phyloP scores from a whole-genome alignment of 2,797 vertebrate genomes.

The Bradypodion pumilum region DNA sequence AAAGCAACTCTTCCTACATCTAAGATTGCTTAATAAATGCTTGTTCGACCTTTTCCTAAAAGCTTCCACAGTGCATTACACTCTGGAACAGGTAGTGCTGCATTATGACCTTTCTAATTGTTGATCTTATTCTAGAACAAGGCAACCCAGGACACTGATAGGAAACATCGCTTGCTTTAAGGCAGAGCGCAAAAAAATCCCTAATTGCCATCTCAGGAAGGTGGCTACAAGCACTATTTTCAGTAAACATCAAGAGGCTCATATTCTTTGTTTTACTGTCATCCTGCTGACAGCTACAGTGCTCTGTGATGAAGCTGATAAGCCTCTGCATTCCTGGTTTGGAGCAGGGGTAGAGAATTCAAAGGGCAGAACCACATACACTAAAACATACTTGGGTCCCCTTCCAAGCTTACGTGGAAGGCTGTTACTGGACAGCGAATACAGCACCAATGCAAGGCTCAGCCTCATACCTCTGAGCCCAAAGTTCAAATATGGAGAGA shows the following conservation, averaged over 20 bases:
- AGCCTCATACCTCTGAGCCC: no score
- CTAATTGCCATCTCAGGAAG: not conserved
- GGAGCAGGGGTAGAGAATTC: not conserved
- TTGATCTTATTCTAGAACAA: not conserved
- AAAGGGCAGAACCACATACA: not conserved
- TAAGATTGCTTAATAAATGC: not conserved
- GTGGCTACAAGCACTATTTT: not conserved
- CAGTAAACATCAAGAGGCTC: not conserved
- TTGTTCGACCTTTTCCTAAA: not conserved
- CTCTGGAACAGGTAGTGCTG: not conserved
- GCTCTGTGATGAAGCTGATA: not conserved
- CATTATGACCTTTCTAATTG: not conserved
- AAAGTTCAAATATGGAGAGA: not conserved
- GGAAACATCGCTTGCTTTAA: not conserved
- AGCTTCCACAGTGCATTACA: not conserved
- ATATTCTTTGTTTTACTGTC: no score
- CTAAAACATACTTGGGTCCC: not conserved
- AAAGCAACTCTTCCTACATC: not conserved
- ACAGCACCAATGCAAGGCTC: not conserved
- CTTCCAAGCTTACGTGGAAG: not conserved
- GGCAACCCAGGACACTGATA: not conserved
- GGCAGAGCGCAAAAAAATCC: not conserved
- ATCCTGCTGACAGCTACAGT: not conserved
- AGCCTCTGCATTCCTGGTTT: not conserved
- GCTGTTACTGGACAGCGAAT: not conserved